Conservation (phyloP, 2,888 invertebrate genomes). For the Geotrupes spiniger region DNA sequence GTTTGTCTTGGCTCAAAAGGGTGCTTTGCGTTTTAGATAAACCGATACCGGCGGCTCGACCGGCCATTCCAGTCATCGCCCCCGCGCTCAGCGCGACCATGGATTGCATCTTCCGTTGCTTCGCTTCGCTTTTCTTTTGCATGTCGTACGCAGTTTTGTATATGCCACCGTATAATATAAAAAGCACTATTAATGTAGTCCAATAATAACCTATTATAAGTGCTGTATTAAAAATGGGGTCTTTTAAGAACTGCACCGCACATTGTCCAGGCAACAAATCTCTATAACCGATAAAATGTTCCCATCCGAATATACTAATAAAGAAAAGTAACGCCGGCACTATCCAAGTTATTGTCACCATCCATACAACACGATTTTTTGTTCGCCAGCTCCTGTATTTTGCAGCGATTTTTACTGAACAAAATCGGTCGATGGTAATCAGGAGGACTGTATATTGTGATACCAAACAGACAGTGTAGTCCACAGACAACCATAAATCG, state of each 20-base stretch:
- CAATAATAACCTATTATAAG: constrained; percentile 96
- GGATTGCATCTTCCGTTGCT: constrained; percentile 92
- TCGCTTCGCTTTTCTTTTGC: constrained; percentile 96
- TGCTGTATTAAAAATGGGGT: constrained; percentile 95
- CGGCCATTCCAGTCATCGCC: constrained; percentile 88
- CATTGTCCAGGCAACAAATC: constrained; percentile 86
- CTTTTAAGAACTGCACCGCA: constrained; percentile 95
- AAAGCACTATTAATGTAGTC: constrained; percentile 93
- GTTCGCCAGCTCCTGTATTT: constrained; percentile 97
- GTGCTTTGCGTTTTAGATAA: constrained; percentile 73
- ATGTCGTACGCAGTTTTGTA: constrained; percentile 96
- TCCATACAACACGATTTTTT: constrained; percentile 87
- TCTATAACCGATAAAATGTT: constrained; percentile 84
- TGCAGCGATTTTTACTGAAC: constrained; percentile 97
- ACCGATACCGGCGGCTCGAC: constrained; percentile 81
- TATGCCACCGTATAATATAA: constrained; percentile 94
- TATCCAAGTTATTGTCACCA: constrained; percentile 96
- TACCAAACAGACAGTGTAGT: constrained; percentile 98
- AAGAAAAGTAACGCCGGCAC: constrained; percentile 95
- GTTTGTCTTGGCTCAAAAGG: constrained; percentile 69
- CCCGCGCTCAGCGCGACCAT: constrained; percentile 90
- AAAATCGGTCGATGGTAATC: constrained; percentile 97
- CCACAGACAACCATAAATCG: constrained; percentile 97
- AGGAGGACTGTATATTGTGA: constrained; percentile 98
- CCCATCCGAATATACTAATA: constrained; percentile 98